Percentiles rank a stretch among this genome's conserved stretches.
Evolutionary conservation across 2,113 vertebrate genomes (phyloP).

Genomic region (Donacobius atricapilla): DNA sequence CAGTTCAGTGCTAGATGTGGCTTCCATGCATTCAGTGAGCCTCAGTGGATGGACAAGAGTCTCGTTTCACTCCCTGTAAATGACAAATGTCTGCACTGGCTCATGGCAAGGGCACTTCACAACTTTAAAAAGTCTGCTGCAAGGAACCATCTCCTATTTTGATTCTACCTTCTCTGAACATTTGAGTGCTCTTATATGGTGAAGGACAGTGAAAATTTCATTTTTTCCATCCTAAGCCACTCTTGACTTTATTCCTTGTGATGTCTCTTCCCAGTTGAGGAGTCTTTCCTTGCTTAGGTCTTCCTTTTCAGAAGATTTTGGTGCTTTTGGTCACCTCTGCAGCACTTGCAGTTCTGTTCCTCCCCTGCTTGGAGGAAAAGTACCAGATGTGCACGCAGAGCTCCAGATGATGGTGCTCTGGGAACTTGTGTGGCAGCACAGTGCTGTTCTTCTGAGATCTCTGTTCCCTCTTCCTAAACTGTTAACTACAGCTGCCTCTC

Average conservation of each 20-base stretch:
- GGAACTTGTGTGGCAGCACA: background rate
- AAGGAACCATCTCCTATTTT: background rate
- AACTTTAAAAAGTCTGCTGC: background rate
- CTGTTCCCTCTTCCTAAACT: background rate
- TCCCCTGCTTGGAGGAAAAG: rapidly evolving
- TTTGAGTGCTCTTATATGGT: background rate
- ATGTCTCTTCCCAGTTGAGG: background rate
- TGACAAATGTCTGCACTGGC: background rate
- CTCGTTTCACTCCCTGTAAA: background rate
- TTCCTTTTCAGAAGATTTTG: background rate
- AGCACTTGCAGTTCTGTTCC: background rate
- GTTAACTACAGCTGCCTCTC: background rate
- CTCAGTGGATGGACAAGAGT: background rate
- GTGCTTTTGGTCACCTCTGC: background rate
- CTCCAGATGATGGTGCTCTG: background rate
- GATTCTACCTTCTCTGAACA: background rate
- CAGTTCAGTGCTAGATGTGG: background rate
- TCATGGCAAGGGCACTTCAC: background rate
- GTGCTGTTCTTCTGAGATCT: background rate
- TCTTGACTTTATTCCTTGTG: background rate
- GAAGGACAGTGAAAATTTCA: background rate
- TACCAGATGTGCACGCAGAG: rapidly evolving
- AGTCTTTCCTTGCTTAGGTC: background rate
- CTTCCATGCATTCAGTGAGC: background rate
- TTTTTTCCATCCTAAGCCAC: background rate